Evolutionary conservation across 2,888 invertebrate species (phyloP).

Genomic region (Tenthredo distinguenda): DNA sequence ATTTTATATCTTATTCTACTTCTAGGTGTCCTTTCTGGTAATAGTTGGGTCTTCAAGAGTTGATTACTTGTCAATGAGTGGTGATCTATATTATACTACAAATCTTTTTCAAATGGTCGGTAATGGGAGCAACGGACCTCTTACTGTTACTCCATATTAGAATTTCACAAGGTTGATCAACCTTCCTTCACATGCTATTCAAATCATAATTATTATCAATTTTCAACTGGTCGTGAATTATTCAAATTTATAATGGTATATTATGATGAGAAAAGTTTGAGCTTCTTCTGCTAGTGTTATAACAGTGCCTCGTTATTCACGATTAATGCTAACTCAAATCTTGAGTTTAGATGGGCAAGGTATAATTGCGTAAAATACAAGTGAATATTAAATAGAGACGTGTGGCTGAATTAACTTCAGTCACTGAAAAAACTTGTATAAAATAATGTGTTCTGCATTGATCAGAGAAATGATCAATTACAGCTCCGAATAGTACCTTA

Average conservation of each 20-base stretch:
- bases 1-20: conserved; percentile 55
- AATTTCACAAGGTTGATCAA: not conserved
- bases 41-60: conserved; percentile 44
- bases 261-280: not conserved
- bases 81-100: not conserved
- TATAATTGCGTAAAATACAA: conserved; percentile 5
- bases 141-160: not conserved
- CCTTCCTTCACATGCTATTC: not conserved
- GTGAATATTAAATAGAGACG: not conserved
- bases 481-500: conserved; percentile 9
- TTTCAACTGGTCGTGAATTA: not conserved
- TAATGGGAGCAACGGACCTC: not conserved
- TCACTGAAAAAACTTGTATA: not conserved
- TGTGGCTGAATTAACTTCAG: not conserved
- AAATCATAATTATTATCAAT: not conserved
- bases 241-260: conserved; percentile 4
- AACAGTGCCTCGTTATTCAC: conserved; percentile 21
- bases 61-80: not conserved
- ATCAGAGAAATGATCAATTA: conserved; percentile 35
- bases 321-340: not conserved
- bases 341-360: not conserved
- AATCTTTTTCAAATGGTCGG: not conserved
- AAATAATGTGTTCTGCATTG: conserved; percentile 5
- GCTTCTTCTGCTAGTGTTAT: not conserved
- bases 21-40: conserved; percentile 77